Base-by-base conservation (phyloP, 2,888 invertebrate species). In the Cataglyphis albicans region DNA sequence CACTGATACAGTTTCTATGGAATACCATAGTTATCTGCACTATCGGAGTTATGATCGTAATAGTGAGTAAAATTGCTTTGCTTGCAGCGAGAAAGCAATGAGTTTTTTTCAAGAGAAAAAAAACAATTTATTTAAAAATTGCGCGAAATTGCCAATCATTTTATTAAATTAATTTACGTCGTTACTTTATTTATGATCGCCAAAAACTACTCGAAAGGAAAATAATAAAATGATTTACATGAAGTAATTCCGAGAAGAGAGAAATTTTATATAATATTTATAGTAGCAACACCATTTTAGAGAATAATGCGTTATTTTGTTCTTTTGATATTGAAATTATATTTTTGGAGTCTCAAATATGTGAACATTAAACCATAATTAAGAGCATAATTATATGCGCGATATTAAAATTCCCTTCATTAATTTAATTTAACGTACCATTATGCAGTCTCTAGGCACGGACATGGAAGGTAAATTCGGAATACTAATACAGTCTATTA, bases 1-100 rank as follows among this genome's bases (percentile, higher is more conserved):
- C 88, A 7, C 68, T 91, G 52, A 75, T 88, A 48, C 90, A 91
- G 55, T 81, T 90, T 7, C 52, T 90, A 7, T 87, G 81, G 41
- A 86, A 88, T 21, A 89, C 85, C 0, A 7, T 91, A 21, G 41
- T 88, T 18, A 89, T 88, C 29, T 90, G 88, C 44, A 72, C 83
- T 38, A 73, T 87, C 52, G 90, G 87, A 57, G 88, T 90, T 35
- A 67, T 84, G 81, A 83, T 91, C 7, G 44, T 90, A 32, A 78
- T 84, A 21, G 91, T 90, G 70, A 88, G 87, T 88, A 81, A 59
- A 3, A 57, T 41, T 25, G 25, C 1, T 75, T 64, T 4, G 25
- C 1, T 3, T 48, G 2, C 10, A 21, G 44, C 1, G 12, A 10
- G 7, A 61, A 61, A 15, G 18, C 63, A 63, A 21, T 7, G n/a